A percentile compares a stretch with the other conserved stretches of the same genome.
These are phyloP conservation scores for Caenorhabditis sulstoni DNA, from an alignment of 2,888 invertebrate species.

Conservation along the genomic window DNA sequence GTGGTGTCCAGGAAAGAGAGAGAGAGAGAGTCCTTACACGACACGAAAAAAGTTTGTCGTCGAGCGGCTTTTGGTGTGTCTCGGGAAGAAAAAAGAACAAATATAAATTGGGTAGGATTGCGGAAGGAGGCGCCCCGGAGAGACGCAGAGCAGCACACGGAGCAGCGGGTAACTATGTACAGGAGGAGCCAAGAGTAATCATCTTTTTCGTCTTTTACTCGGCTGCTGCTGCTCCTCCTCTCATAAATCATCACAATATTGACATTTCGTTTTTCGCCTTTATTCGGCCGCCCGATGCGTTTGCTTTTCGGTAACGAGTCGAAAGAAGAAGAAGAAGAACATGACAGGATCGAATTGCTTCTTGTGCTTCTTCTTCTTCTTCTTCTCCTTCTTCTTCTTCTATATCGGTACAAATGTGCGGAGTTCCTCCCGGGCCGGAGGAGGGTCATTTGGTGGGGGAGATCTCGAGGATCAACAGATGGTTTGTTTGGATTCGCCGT, in stretches of 20 bases:
- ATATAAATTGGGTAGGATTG: constrained; percentile 52
- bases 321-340: constrained; percentile 25
- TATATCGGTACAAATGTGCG: constrained; percentile 1
- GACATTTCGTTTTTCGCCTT: constrained; percentile 59
- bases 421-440: no score
- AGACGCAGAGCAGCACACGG: constrained; percentile 1
- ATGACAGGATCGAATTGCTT: constrained; percentile 54
- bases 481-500: constrained; percentile 20
- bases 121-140: constrained; percentile 22
- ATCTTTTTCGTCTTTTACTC: constrained; percentile 20
- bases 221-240: constrained; percentile 27
- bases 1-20: neutral
- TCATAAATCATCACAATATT: constrained; percentile 60
- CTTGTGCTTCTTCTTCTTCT: constrained; percentile 18
- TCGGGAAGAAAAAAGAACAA: constrained; percentile 35
- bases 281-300: constrained; percentile 38
- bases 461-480: constrained; percentile 27
- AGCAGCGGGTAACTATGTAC: constrained; percentile 21
- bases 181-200: constrained; percentile 45
- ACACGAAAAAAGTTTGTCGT: constrained; percentile 33
- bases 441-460: constrained; percentile 7
- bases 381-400: neutral
- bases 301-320: constrained; percentile 47
- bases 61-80: constrained; percentile 6
- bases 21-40: neutral